Percentiles rank a stretch among this genome's conserved stretches.
These are phyloP conservation scores for Metridium senile DNA, from an alignment of 92 coral and sea anemone species.

Conservation along the genomic window DNA sequence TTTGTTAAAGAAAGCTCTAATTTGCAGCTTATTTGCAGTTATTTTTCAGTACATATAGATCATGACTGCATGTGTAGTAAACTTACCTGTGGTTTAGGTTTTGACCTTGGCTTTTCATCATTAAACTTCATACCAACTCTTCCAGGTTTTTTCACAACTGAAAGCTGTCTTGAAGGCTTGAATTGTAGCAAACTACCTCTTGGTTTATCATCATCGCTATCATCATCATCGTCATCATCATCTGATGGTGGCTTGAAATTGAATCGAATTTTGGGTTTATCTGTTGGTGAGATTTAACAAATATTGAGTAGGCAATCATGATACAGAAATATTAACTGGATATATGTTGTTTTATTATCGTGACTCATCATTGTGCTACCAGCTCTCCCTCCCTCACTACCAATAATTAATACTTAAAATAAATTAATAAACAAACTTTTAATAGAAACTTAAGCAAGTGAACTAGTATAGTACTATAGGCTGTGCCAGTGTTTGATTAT, in stretches of 20 bases:
- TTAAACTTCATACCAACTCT: conserved; percentile 22
- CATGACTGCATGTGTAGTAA: not conserved
- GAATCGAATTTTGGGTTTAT: conserved; percentile 23
- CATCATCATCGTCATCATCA: conserved; percentile 17
- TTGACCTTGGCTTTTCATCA: conserved; percentile 29
- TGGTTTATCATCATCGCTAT: not conserved
- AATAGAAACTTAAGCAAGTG: too few relatives aligned
- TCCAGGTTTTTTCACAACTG: not conserved
- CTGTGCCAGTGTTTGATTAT: too few relatives aligned
- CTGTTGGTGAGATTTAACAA: not conserved
- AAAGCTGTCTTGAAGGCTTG: conserved; percentile 1
- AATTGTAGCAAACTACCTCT: conserved; percentile 11
- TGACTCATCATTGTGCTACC: too few relatives aligned
- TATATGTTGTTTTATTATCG: too few relatives aligned
- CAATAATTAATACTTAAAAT: too few relatives aligned
- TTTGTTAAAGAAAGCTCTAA: too few relatives aligned
- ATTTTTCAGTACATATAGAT: too few relatives aligned
- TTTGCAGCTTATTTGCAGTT: too few relatives aligned
- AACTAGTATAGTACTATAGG: too few relatives aligned
- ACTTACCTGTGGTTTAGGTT: conserved; percentile 20
- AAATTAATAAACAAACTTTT: too few relatives aligned
- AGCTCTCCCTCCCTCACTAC: too few relatives aligned
- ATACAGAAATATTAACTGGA: not conserved
- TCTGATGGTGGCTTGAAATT: conserved; percentile 32
- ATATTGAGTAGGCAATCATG: not conserved